Evolutionary conservation across 2,797 vertebrate genomes (phyloP).

Genomic region (Anguilla anguilla): DNA sequence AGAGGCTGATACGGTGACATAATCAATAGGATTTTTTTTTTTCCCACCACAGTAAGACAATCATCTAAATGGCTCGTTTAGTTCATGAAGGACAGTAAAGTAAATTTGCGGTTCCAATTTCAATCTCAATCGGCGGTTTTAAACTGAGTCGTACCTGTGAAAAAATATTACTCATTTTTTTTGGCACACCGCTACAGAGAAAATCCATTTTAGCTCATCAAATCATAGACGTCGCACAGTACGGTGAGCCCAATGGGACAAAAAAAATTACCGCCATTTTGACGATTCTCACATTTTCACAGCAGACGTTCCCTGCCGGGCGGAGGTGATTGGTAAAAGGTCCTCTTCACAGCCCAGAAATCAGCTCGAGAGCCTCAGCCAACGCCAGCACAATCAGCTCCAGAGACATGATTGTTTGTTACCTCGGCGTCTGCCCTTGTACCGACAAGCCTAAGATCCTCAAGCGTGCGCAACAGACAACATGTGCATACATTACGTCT

Average conservation of each 20-base stretch:
- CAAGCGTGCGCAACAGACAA: constrained; percentile 27
- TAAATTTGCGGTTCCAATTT: background rate
- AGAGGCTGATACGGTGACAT: background rate
- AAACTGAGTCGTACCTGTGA: background rate
- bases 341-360: constrained; percentile 5
- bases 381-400: constrained; percentile 42
- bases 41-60: background rate
- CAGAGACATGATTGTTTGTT: constrained; percentile 31
- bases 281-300: background rate
- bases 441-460: constrained; percentile 59
- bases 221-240: constrained; percentile 5
- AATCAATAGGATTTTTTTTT: background rate
- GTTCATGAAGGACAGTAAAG: background rate
- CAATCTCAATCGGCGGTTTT: background rate
- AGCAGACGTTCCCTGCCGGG: background rate
- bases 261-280: background rate
- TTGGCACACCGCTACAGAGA: background rate
- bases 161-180: background rate
- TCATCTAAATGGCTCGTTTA: background rate
- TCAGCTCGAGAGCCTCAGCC: constrained; percentile 27
- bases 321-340: constrained; percentile 55
- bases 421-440: constrained; percentile 55
- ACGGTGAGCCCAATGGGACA: background rate
- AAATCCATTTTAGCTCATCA: background rate
- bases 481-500: constrained; percentile 47